Evolutionary conservation across 2,888 invertebrate genomes (phyloP).

Genomic region (Tiphia femorata): DNA sequence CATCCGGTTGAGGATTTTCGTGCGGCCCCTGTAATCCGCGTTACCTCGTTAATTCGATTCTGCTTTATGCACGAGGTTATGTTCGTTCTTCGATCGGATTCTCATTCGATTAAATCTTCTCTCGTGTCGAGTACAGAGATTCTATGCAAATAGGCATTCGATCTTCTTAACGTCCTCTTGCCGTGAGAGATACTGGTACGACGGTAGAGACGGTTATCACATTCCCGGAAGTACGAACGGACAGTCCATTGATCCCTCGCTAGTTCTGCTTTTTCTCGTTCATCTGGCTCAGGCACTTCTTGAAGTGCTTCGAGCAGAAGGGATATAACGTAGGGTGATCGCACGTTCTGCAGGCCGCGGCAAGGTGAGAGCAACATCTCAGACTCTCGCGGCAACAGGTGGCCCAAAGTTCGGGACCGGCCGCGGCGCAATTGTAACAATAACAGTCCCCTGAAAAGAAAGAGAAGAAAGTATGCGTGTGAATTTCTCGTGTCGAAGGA

Average conservation of each 20-base stretch:
- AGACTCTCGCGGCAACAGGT: slow-evolving; percentile 64
- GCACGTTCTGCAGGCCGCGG: slow-evolving; percentile 66
- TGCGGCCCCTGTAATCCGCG: no score
- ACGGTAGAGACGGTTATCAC: no score
- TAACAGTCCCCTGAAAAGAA: slow-evolving; percentile 64
- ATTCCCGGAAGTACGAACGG: no score
- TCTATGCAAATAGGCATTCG: no score
- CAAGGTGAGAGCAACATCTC: slow-evolving; percentile 66
- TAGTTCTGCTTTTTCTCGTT: slow-evolving; percentile 50
- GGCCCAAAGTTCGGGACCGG: slow-evolving; percentile 65
- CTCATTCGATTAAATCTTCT: no score
- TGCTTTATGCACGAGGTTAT: no score
- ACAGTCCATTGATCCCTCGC: background rate
- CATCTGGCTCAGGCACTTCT: slow-evolving; percentile 58
- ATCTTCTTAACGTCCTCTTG: background rate
- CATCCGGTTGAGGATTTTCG: no score
- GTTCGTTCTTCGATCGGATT: no score
- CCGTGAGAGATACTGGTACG: no score
- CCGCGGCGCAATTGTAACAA: slow-evolving; percentile 63
- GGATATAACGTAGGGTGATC: slow-evolving; percentile 62
- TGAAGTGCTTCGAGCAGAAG: slow-evolving; percentile 67
- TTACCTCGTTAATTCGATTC: no score
- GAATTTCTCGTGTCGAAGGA: background rate
- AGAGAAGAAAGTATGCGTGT: background rate
- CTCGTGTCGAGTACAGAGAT: no score